A percentile compares a stretch with the other conserved stretches of the same genome.
These are phyloP conservation scores for Phataginus tricuspis DNA, from an alignment of 2,797 vertebrate genomes.

Conservation along the genomic window DNA sequence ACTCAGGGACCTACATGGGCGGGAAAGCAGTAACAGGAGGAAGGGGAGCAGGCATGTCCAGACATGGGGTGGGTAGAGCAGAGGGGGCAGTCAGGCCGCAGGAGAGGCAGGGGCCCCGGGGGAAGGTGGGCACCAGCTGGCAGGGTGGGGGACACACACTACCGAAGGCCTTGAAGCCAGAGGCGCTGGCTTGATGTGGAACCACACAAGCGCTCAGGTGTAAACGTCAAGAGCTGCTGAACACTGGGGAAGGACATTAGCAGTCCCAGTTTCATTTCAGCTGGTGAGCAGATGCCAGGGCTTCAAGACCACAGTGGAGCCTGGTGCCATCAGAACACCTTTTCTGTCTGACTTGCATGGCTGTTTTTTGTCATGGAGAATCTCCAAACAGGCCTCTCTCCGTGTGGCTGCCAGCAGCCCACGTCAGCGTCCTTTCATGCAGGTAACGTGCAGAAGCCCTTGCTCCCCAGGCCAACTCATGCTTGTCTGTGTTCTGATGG, in stretches of 20 bases:
- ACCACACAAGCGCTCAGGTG: background rate
- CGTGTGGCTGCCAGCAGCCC: background rate
- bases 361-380: background rate
- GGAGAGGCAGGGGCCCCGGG: background rate
- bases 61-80: background rate
- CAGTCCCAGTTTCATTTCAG: background rate
- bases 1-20: background rate
- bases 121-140: background rate
- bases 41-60: background rate
- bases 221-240: background rate
- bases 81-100: no score
- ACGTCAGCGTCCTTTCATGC: rapidly evolving
- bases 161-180: background rate
- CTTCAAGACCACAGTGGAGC: background rate
- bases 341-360: background rate
- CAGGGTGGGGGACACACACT: background rate
- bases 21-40: background rate
- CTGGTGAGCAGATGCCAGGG: background rate
- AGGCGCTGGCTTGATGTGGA: background rate
- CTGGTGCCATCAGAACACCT: background rate
- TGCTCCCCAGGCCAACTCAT: rapidly evolving
- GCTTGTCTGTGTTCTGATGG: background rate
- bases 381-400: background rate
- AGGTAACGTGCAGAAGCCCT: rapidly evolving
- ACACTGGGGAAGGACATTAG: background rate